Percentiles rank a stretch among this genome's conserved stretches.
phyloP scores from a whole-genome alignment of 37 sponge, comb jelly and placozoan genomes.

The Cliona cf. orientalis region DNA sequence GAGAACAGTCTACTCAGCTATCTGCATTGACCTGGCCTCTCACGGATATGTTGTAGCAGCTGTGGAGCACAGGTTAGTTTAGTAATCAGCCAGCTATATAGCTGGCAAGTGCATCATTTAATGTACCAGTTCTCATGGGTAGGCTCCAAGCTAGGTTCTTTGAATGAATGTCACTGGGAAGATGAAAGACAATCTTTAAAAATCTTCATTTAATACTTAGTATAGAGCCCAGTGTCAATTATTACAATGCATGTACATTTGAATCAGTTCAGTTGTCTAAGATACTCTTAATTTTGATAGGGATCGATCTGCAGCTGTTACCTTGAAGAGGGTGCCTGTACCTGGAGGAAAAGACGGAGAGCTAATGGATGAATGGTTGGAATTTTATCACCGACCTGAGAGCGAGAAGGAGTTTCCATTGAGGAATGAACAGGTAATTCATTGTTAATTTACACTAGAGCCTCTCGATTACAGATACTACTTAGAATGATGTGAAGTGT shows the following conservation, averaged over 20 bases:
- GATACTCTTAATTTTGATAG: slow-evolving; percentile 18
- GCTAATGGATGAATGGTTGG: slow-evolving; percentile 46
- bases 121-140: too few species aligned
- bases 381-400: slow-evolving; percentile 1
- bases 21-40: slow-evolving; percentile 82
- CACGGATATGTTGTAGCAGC: slow-evolving; percentile 79
- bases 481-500: background rate
- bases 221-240: too few species aligned
- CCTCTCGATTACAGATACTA: background rate
- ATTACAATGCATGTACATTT: too few species aligned
- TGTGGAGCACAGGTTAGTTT: slow-evolving; percentile 76
- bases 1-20: slow-evolving; percentile 61
- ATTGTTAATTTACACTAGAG: too few species aligned
- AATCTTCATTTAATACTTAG: too few species aligned
- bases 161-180: too few species aligned
- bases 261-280: too few species aligned
- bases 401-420: slow-evolving; percentile 39
- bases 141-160: too few species aligned
- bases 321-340: slow-evolving; percentile 32
- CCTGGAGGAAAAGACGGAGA: slow-evolving; percentile 9
- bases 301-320: slow-evolving; percentile 60
- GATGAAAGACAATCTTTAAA: too few species aligned
- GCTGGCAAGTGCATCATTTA: too few species aligned
- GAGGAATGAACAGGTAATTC: slow-evolving; percentile 39
- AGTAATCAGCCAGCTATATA: too few species aligned